These are phyloP conservation scores for Pica pica DNA, from an alignment of 2,113 vertebrate genomes.

Conservation along the genomic window DNA sequence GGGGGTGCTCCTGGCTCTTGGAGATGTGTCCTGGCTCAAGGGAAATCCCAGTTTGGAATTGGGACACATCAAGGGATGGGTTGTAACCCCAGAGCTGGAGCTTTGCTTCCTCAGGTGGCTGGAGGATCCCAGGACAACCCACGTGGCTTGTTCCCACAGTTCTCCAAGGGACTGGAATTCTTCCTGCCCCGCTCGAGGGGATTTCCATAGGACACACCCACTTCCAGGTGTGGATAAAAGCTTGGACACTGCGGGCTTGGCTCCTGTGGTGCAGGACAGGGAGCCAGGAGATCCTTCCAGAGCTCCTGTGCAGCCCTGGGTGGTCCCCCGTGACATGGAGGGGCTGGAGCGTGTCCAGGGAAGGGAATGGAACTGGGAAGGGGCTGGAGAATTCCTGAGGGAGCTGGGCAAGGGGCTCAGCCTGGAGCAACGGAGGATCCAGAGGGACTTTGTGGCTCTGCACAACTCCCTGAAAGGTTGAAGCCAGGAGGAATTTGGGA, in stretches of 20 bases:
- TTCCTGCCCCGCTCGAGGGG: not conserved
- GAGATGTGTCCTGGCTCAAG: not conserved
- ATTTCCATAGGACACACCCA: not conserved
- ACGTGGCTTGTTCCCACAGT: not conserved
- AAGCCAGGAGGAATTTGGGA: not conserved
- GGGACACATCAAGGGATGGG: not conserved
- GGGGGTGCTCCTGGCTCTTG: rapidly evolving
- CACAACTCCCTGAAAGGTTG: not conserved
- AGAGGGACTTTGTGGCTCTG: rapidly evolving
- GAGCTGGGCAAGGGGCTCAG: not conserved
- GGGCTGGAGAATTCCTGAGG: not conserved
- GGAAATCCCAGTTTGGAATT: not conserved
- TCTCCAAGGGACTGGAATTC: not conserved
- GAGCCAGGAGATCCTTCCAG: not conserved
- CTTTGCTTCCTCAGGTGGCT: not conserved
- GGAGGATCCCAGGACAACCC: not conserved
- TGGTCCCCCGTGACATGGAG: not conserved
- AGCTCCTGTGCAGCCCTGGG: not conserved
- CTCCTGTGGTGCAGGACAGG: rapidly evolving
- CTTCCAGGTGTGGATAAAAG: not conserved
- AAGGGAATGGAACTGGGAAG: not conserved
- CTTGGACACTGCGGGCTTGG: not conserved
- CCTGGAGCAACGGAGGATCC: not conserved
- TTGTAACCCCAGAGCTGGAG: not conserved
- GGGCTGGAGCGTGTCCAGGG: not conserved